Base-by-base conservation (phyloP, 2,797 vertebrate genomes). In the Protonibea diacanthus region DNA sequence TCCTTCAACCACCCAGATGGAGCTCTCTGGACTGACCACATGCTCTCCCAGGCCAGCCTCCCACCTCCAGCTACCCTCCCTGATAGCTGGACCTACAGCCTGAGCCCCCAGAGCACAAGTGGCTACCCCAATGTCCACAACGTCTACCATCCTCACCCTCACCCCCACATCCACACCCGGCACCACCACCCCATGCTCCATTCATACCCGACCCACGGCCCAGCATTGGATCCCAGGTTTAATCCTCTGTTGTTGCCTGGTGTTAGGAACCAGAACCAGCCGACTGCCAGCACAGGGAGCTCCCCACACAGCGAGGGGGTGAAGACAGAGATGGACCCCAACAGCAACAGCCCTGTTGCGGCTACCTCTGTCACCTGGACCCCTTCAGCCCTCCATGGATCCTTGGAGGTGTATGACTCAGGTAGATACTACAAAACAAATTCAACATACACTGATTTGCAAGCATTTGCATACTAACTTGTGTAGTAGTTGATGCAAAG, bases 361-460 rank as follows among this genome's bases (percentile, higher is more conserved):
- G 92, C 95, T 47, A 71, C 89, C 77, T 95, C 97, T 76, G 95
- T 96, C 81, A 92, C 95, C 81, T 99, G 98, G 98, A 93, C 96
- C 9, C 96, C 97, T 82, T 95, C 96, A 0, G 44, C 84, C 72
- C 97, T 98, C 82, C 97, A 98, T 1, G 97, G 97, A 66, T 96
- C 97, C 0, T 90, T 98, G 92, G 98, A 99, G 89, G 94, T 96
- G n/a, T 97, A 97, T 74, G 97, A 99, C 29, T 73, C 97, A 96
- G 96, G 98, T 98, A 93, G 91, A 95, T 79, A 71, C 42, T 3
- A 61, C 3, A 5, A 47, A 66, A 57, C 18, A 29, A 58, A 44
- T 6, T 56, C 23, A 13, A 21, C 47, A 42, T 18, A 2, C 23
- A 38, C 9, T 29, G 17, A 64, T 33, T 5, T 68, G 38, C 44